Percentiles rank a stretch among this genome's conserved stretches.
phyloP scores from a whole-genome alignment of 2,113 vertebrate genomes.

The Poecilia latipinna region DNA sequence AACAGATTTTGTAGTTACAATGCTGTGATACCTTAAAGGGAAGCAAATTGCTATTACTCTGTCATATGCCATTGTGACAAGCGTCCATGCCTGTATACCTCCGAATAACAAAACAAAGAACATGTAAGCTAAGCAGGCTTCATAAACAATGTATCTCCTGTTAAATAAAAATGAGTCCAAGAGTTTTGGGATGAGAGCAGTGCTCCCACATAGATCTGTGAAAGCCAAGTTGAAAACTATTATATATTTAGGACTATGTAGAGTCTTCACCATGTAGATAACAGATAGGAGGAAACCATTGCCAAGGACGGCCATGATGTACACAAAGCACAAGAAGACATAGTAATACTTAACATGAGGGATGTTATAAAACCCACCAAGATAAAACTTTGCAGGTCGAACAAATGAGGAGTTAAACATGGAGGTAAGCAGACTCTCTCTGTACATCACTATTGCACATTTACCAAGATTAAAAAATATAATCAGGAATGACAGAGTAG shows the following conservation, averaged over 20 bases:
- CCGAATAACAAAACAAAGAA: constrained; percentile 61
- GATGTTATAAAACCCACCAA: constrained; percentile 46
- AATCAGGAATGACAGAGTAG: not conserved
- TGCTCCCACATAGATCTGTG: constrained; percentile 69
- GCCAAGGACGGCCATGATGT: constrained; percentile 52
- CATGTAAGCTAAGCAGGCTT: constrained; percentile 65
- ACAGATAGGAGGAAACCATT: constrained; percentile 54
- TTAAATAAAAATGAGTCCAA: constrained; percentile 69
- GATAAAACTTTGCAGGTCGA: constrained; percentile 43
- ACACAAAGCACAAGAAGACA: constrained; percentile 62
- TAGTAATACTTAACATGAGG: constrained; percentile 58
- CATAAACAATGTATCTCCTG: constrained; percentile 57
- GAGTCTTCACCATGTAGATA: constrained; percentile 49
- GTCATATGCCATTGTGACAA: constrained; percentile 68
- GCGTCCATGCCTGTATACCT: constrained; percentile 63
- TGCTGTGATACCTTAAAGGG: constrained; percentile 62
- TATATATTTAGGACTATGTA: constrained; percentile 71
- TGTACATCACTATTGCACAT: not conserved
- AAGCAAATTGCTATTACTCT: constrained; percentile 71
- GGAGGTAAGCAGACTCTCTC: not conserved
- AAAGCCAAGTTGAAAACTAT: constrained; percentile 67
- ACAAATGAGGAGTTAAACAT: constrained; percentile 39
- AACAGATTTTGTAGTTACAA: constrained; percentile 47
- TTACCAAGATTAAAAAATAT: not conserved
- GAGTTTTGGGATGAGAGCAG: constrained; percentile 65